phyloP scores from a whole-genome alignment of 2,113 vertebrate species.

The Hymenochirus boettgeri region DNA sequence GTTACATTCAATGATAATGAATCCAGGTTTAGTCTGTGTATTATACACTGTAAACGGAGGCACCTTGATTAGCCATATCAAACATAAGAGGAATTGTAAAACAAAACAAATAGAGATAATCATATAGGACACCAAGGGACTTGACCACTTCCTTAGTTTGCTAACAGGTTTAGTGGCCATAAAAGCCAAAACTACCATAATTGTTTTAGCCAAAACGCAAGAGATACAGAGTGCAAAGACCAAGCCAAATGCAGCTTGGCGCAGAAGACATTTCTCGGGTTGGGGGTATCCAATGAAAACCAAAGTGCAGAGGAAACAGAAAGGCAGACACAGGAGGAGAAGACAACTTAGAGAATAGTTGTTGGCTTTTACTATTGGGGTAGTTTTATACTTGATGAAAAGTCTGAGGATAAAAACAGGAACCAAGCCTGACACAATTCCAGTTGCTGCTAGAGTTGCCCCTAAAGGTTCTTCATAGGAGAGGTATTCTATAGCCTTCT shows the following conservation, averaged over 20 bases:
- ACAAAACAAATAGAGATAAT: neutral
- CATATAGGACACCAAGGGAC: conserved; percentile 31
- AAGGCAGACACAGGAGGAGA: conserved; percentile 24
- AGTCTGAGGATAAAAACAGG: neutral
- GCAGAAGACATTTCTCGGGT: conserved; percentile 9
- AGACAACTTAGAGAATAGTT: conserved; percentile 29
- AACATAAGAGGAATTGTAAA: conserved; percentile 37
- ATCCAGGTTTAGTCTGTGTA: neutral
- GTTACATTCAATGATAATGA: conserved; percentile 40
- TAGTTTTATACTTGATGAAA: conserved; percentile 11
- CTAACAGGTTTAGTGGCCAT: conserved; percentile 25
- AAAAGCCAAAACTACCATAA: conserved; percentile 30
- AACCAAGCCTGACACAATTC: conserved; percentile 4
- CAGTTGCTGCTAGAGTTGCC: neutral
- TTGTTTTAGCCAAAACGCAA: conserved; percentile 17
- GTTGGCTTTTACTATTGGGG: conserved; percentile 34
- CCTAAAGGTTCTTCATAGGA: conserved; percentile 21
- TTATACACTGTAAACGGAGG: conserved; percentile 34
- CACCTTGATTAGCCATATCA: conserved; percentile 15
- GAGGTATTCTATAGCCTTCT: conserved; percentile 26
- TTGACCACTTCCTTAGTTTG: conserved; percentile 17
- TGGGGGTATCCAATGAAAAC: conserved; percentile 24
- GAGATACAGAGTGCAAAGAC: conserved; percentile 22
- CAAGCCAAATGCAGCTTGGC: conserved; percentile 20
- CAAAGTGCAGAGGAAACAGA: conserved; percentile 34